phyloP scores from a whole-genome alignment of 2,113 vertebrate genomes.

The Dermatemys mawii region DNA sequence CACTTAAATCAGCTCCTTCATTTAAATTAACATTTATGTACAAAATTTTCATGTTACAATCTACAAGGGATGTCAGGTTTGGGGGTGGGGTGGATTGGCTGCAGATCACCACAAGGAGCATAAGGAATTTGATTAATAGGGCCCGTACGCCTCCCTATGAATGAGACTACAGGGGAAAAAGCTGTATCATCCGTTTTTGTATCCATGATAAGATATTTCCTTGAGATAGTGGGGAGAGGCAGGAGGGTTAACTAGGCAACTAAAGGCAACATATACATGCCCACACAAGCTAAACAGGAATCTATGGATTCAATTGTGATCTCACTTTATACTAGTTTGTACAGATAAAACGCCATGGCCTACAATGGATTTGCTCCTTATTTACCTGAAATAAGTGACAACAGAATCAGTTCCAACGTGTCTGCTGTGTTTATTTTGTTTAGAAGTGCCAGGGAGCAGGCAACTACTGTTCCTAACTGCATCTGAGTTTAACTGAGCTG shows the following conservation, averaged over 20 bases:
- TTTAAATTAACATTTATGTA: background rate
- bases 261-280: background rate
- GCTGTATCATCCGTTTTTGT: background rate
- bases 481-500: background rate
- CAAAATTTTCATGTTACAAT: background rate
- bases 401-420: background rate
- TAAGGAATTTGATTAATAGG: background rate
- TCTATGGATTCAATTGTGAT: background rate
- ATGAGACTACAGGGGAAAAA: background rate
- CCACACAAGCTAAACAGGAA: background rate
- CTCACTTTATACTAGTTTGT: background rate
- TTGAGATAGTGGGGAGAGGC: background rate
- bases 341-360: background rate
- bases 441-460: background rate
- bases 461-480: accelerated
- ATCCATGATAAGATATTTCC: background rate
- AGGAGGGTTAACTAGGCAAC: background rate
- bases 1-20: background rate
- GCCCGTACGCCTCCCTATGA: background rate
- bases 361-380: background rate
- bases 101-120: background rate
- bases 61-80: background rate
- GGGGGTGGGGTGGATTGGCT: background rate
- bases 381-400: background rate
- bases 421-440: background rate